Percentiles rank a stretch among this genome's conserved stretches.
phyloP scores from a whole-genome alignment of 2,888 invertebrate genomes.

The Tetropium fuscum region DNA sequence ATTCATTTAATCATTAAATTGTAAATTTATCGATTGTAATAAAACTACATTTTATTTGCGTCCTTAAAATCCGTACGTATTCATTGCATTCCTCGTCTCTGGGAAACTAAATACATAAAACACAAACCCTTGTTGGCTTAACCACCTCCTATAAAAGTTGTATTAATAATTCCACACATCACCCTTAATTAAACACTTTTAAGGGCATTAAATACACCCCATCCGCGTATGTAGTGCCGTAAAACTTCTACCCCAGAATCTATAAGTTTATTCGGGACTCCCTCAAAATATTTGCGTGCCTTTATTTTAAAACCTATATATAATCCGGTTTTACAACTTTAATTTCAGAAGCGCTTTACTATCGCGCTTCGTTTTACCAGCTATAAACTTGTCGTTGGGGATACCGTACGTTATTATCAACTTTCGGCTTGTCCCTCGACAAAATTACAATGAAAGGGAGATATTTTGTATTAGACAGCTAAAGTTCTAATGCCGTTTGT shows the following conservation, averaged over 20 bases:
- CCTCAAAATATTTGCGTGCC: constrained; percentile 47
- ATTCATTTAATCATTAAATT: constrained; percentile 12
- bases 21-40: constrained; percentile 1
- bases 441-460: too few relatives aligned
- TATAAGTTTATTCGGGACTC: constrained; percentile 35
- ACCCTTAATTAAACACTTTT: constrained; percentile 21
- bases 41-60: constrained; percentile 11
- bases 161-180: constrained; percentile 22
- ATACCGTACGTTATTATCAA: too few relatives aligned
- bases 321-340: constrained; percentile 55
- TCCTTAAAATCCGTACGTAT: background rate
- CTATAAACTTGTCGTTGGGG: constrained; percentile 46
- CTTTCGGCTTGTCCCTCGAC: too few relatives aligned
- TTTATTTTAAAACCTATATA: constrained; percentile 52
- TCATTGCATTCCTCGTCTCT: constrained; percentile 12
- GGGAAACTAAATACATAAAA: background rate
- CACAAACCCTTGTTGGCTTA: background rate
- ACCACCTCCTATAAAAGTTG: constrained; percentile 10
- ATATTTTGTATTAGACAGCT: too few relatives aligned
- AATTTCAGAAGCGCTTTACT: constrained; percentile 54
- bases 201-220: constrained; percentile 15
- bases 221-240: constrained; percentile 15
- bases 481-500: too few relatives aligned
- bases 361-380: constrained; percentile 46
- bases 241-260: constrained; percentile 26